phyloP scores from a whole-genome alignment of 2,888 invertebrate genomes.

The Allophyes oxyacanthae region DNA sequence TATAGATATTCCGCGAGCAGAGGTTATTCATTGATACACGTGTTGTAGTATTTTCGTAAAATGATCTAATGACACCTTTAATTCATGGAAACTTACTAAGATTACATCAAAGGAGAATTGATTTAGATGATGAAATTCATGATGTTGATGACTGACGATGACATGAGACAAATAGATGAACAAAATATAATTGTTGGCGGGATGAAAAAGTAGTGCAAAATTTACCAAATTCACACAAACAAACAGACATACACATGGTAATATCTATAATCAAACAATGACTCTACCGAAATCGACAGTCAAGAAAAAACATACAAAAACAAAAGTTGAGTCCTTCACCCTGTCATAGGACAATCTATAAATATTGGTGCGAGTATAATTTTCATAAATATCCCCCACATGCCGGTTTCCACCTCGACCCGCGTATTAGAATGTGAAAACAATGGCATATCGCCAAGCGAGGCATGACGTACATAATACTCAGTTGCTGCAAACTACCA shows the following conservation, averaged over 20 bases:
- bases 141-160: no score
- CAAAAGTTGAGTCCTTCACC: slow-evolving; percentile 48
- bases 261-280: background rate
- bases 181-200: no score
- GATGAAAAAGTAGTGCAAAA: no score
- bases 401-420: slow-evolving; percentile 46
- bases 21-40: slow-evolving; percentile 36
- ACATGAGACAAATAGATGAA: no score
- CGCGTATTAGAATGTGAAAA: slow-evolving; percentile 55
- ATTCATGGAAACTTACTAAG: slow-evolving; percentile 41
- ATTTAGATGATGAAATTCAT: no score
- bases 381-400: slow-evolving; percentile 53
- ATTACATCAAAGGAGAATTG: slow-evolving; percentile 12
- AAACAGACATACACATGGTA: no score
- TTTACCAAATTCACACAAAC: no score
- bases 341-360: slow-evolving; percentile 42
- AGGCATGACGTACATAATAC: slow-evolving; percentile 49
- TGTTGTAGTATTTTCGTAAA: slow-evolving; percentile 52
- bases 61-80: slow-evolving; percentile 51
- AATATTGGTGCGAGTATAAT: slow-evolving; percentile 43
- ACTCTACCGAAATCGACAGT: background rate
- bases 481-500: slow-evolving; percentile 16
- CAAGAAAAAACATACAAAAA: slow-evolving; percentile 12
- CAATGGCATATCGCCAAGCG: slow-evolving; percentile 64
- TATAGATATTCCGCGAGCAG: slow-evolving; percentile 19